Percentiles rank a stretch among this genome's conserved stretches.
Conservation (phyloP, 2,888 invertebrate genomes). For the Tenthredo amoena region DNA sequence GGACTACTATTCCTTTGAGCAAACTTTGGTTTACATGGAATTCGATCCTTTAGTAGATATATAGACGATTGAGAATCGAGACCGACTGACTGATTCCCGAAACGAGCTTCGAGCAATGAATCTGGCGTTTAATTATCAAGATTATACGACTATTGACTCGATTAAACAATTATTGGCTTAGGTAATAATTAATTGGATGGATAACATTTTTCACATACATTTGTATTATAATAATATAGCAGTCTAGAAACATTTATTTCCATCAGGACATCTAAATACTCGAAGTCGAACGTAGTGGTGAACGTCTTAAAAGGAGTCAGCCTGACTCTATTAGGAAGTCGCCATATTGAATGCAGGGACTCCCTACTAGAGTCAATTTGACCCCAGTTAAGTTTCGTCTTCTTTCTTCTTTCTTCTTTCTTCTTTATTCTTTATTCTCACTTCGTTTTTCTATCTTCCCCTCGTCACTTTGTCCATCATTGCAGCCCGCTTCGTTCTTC, state of each 20-base stretch:
- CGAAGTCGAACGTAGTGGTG: conserved; percentile 74
- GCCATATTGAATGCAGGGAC: conserved; percentile 90
- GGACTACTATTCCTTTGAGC: conserved; percentile 6
- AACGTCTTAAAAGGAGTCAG: conserved; percentile 92
- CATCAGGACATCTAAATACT: background rate
- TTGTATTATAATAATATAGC: background rate
- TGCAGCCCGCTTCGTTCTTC: background rate
- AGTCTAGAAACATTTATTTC: no score
- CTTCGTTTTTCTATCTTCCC: conserved; percentile 7
- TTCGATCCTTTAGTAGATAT: background rate
- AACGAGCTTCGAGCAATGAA: background rate
- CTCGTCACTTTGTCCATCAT: background rate
- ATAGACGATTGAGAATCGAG: background rate
- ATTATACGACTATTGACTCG: background rate
- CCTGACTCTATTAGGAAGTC: conserved; percentile 99
- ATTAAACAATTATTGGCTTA: no score
- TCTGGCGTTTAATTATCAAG: background rate
- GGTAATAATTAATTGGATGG: no score
- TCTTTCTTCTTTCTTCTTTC: conserved; percentile 67
- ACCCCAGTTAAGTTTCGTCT: conserved; percentile 87
- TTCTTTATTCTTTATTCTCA: conserved; percentile 47
- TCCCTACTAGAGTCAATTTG: conserved; percentile 99
- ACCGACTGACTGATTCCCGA: background rate
- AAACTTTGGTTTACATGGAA: background rate
- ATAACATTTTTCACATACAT: background rate